Conservation (phyloP, 2,113 vertebrate genomes). For the Crotalus horridus region DNA sequence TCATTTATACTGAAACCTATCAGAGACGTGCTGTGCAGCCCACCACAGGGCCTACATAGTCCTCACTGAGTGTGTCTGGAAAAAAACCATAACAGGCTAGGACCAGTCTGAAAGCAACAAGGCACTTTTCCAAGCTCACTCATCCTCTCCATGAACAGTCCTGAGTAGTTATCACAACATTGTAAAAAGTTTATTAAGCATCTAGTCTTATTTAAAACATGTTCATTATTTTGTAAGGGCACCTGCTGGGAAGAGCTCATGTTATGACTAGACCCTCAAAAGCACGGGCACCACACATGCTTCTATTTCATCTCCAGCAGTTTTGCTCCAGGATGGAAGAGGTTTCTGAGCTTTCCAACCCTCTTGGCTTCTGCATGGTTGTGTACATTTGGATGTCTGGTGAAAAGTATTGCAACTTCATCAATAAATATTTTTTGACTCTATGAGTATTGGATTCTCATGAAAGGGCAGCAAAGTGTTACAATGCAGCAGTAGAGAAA, state of each 20-base stretch:
- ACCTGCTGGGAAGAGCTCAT: background rate
- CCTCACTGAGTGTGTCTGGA: background rate
- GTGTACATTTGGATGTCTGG: background rate
- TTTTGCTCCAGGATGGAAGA: background rate
- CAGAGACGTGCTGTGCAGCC: background rate
- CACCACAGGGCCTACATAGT: background rate
- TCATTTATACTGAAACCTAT: background rate
- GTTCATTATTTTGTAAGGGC: background rate
- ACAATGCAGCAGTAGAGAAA: background rate
- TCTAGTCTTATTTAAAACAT: background rate
- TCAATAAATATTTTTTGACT: background rate
- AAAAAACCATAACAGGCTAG: background rate
- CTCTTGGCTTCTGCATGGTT: background rate
- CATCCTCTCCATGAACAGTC: background rate
- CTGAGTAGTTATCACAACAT: background rate
- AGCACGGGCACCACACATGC: too few relatives aligned
- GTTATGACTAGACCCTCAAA: background rate
- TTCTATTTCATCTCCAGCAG: background rate
- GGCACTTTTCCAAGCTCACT: background rate
- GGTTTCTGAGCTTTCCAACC: background rate
- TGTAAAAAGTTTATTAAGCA: background rate
- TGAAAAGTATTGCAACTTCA: background rate
- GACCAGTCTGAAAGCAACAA: background rate
- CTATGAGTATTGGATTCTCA: background rate
- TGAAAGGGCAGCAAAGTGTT: background rate